Evolutionary conservation across 2,113 vertebrate genomes (phyloP).

Genomic region (Capra hircus): DNA sequence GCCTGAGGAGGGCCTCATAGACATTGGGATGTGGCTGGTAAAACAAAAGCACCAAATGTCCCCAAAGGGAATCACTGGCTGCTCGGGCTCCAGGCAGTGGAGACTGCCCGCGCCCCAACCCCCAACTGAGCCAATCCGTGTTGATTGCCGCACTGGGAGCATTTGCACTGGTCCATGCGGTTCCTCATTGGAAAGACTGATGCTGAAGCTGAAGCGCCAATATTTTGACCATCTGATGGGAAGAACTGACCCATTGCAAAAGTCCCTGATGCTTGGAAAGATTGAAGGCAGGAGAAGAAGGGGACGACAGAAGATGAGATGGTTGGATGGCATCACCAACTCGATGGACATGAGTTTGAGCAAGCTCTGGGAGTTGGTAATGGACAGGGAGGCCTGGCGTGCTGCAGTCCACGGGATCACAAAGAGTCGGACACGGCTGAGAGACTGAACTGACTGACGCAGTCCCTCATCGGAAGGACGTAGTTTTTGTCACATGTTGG

Average conservation of each 20-base stretch:
- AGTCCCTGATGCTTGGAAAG: no score
- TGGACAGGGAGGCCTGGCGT: no score
- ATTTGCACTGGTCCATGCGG: rapidly evolving
- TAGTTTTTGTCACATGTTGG: background rate
- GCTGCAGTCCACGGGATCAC: no score
- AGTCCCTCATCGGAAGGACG: background rate
- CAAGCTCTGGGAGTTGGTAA: no score
- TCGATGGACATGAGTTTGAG: no score
- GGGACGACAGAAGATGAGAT: no score
- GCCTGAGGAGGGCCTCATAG: background rate
- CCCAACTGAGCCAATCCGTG: rapidly evolving
- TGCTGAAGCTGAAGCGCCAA: no score
- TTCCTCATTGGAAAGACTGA: background rate
- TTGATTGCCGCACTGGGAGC: background rate
- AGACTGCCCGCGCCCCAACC: rapidly evolving
- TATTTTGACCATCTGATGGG: no score
- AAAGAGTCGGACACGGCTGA: background rate
- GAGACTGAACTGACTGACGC: background rate
- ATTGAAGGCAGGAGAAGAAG: no score
- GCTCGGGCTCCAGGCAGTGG: background rate
- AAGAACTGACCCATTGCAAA: no score
- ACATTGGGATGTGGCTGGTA: background rate
- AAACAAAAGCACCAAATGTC: background rate
- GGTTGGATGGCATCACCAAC: no score
- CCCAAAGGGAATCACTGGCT: background rate